phyloP scores from a whole-genome alignment of 2,888 invertebrate species.

The Meiosimyza decipiens region DNA sequence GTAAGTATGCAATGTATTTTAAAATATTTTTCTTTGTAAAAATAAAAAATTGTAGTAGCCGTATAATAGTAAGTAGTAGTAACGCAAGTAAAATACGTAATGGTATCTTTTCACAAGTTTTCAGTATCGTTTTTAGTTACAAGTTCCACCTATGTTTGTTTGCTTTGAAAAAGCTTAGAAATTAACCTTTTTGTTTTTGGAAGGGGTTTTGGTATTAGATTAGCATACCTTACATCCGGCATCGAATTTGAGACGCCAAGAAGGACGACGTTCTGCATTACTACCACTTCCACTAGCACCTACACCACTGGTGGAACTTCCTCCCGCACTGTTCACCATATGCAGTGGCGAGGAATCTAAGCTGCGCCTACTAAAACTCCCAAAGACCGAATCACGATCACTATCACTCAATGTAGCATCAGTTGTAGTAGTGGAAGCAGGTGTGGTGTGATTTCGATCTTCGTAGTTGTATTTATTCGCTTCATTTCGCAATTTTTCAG shows the following conservation, averaged over 20 bases:
- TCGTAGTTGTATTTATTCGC: conserved; percentile 56
- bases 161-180: conserved; percentile 7
- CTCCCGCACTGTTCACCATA: conserved; percentile 38
- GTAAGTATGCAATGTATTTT: too few species aligned
- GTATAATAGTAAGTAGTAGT: conserved; percentile 10
- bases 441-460: conserved; percentile 36
- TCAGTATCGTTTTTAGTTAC: conserved; percentile 11
- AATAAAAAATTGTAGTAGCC: neutral
- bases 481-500: conserved; percentile 59
- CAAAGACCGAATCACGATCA: conserved; percentile 45
- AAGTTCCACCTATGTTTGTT: conserved; percentile 14
- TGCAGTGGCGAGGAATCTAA: conserved; percentile 50
- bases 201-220: conserved; percentile 41
- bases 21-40: neutral
- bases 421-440: conserved; percentile 15
- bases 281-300: conserved; percentile 25
- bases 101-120: neutral
- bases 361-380: conserved; percentile 48
- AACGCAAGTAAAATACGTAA: conserved; percentile 4
- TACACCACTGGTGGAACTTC: conserved; percentile 24
- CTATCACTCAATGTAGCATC: conserved; percentile 43
- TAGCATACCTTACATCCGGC: conserved; percentile 85
- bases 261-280: conserved; percentile 81
- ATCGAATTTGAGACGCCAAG: conserved; percentile 92
- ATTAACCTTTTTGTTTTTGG: conserved; percentile 41